phyloP scores from a whole-genome alignment of 92 coral and sea anemone genomes.

The Bergia sp. region DNA sequence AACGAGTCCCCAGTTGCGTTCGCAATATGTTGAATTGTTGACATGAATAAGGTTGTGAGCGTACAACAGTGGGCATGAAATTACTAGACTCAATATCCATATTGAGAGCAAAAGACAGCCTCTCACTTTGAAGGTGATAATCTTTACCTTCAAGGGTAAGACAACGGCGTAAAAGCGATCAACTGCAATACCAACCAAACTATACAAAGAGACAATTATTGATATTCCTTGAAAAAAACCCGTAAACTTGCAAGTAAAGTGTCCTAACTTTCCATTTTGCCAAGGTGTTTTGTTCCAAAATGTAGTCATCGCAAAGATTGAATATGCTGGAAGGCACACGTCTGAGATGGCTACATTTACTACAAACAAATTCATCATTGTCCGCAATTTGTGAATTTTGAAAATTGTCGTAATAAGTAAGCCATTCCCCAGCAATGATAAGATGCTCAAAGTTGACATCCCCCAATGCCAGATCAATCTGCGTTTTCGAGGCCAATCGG shows the following conservation, averaged over 20 bases:
- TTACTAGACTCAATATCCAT: background rate
- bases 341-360: conserved; percentile 1
- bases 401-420: background rate
- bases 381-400: background rate
- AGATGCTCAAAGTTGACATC: background rate
- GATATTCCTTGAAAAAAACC: background rate
- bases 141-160: conserved; percentile 4
- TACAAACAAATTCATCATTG: background rate
- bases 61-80: background rate
- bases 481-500: background rate
- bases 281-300: background rate
- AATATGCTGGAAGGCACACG: background rate
- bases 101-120: background rate
- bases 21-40: background rate
- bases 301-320: background rate
- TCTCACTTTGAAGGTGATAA: background rate
- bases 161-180: conserved; percentile 20
- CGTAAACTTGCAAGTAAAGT: conserved; percentile 6
- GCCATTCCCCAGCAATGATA: conserved; percentile 8
- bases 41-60: background rate
- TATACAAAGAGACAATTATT: background rate
- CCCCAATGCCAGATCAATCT: background rate
- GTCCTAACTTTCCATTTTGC: background rate
- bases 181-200: background rate
- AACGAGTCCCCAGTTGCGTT: background rate